Percentiles rank a stretch among this genome's conserved stretches.
These are phyloP conservation scores for Osmerus mordax DNA, from an alignment of 2,113 vertebrate genomes.

Conservation along the genomic window DNA sequence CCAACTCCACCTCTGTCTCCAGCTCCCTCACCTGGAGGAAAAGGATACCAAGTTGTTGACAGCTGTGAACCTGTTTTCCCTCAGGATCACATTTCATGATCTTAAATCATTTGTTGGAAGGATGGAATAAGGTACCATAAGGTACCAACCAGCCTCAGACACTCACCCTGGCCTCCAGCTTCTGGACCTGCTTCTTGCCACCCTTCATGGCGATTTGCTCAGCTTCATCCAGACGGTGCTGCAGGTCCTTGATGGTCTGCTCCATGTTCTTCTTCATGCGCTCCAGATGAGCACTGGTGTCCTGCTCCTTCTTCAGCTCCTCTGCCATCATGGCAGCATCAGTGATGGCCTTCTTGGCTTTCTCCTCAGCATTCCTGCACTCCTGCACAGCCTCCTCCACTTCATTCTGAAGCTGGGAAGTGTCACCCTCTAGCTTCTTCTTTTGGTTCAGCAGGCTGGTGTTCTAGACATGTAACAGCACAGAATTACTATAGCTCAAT, in stretches of 20 bases:
- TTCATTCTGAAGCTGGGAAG: constrained; percentile 40
- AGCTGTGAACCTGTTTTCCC: constrained; percentile 31
- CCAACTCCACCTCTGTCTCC: constrained; percentile 72
- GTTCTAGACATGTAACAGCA: no score
- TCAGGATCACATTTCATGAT: no score
- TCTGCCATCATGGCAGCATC: constrained; percentile 80
- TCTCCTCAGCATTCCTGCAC: constrained; percentile 49
- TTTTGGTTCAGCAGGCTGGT: constrained; percentile 49
- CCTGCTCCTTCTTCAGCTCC: constrained; percentile 81
- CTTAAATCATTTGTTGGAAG: background rate
- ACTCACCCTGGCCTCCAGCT: constrained; percentile 67
- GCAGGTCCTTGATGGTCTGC: constrained; percentile 75
- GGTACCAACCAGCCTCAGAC: background rate
- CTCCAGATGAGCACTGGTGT: constrained; percentile 80
- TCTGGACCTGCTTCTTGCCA: constrained; percentile 51
- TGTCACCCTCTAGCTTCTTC: constrained; percentile 70
- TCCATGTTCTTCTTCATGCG: constrained; percentile 63
- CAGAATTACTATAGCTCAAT: no score
- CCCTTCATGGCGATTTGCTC: constrained; percentile 19
- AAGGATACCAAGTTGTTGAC: background rate
- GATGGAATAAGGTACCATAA: background rate
- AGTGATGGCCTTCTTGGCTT: constrained; percentile 76
- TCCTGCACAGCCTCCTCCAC: constrained; percentile 46
- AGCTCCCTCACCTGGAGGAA: constrained; percentile 73
- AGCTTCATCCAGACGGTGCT: constrained; percentile 79